A percentile compares a stretch with the other conserved stretches of the same genome.
Evolutionary conservation across 2,113 vertebrate genomes (phyloP).

Genomic region (Mirounga angustirostris): DNA sequence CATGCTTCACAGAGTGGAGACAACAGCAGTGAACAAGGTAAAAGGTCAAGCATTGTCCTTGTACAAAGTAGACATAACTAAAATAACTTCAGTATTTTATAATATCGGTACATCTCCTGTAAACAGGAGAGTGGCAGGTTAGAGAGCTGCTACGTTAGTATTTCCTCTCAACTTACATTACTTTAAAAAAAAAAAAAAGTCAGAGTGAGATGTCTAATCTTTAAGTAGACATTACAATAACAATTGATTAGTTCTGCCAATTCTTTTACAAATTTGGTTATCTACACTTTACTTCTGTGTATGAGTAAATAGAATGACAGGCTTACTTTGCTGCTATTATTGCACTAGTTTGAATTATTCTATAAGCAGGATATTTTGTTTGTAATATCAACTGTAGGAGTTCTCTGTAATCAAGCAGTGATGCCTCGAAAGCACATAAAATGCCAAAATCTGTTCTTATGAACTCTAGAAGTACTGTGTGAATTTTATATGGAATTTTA

Average conservation of each 20-base stretch:
- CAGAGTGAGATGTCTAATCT: conserved; percentile 85
- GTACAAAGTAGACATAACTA: conserved; percentile 86
- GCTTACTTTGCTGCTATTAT: conserved; percentile 75
- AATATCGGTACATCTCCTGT: conserved; percentile 85
- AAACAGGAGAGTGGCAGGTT: conserved; percentile 84
- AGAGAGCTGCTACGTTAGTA: conserved; percentile 78
- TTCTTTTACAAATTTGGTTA: conserved; percentile 90
- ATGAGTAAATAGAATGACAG: conserved; percentile 83
- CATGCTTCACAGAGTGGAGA: conserved; percentile 99
- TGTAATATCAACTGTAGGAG: conserved; percentile 56
- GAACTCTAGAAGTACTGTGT: conserved; percentile 36
- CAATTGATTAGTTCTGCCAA: conserved; percentile 90
- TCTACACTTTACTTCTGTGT: conserved; percentile 86
- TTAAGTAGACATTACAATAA: conserved; percentile 87
- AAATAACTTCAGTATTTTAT: conserved; percentile 86
- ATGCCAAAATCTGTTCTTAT: conserved; percentile 18
- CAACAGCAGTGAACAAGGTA: conserved; percentile 99
- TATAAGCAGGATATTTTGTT: conserved; percentile 73
- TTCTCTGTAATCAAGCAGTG: conserved; percentile 54
- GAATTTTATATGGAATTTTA: conserved; percentile 30
- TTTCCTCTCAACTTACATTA: conserved; percentile 86
- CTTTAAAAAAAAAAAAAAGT: conserved; percentile 83
- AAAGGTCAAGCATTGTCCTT: conserved; percentile 89
- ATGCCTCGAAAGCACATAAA: conserved; percentile 46
- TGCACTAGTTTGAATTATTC: conserved; percentile 69